A percentile compares a stretch with the other conserved stretches of the same genome.
These are phyloP conservation scores for Centrocercus urophasianus DNA, from an alignment of 2,113 vertebrate genomes.

Conservation along the genomic window DNA sequence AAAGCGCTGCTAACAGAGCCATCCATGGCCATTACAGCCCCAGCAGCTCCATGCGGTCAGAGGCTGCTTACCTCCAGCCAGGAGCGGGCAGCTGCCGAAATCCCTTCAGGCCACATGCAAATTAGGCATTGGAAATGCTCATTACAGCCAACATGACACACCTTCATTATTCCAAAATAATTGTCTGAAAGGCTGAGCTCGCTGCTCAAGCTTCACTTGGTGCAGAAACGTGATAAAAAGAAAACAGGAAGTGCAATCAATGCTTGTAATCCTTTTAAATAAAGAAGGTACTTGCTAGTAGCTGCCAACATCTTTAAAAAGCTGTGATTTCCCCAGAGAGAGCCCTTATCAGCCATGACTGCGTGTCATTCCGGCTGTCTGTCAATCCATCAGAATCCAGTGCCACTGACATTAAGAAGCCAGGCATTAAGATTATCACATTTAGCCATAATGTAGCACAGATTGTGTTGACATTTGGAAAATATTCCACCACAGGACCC, in stretches of 20 bases:
- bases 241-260: conserved; percentile 50
- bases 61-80: conserved; percentile 42
- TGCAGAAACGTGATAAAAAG: conserved; percentile 60
- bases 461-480: conserved; percentile 82
- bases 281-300: conserved; percentile 63
- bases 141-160: conserved; percentile 53
- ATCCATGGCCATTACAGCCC: background rate
- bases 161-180: conserved; percentile 61
- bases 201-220: conserved; percentile 20
- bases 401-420: conserved; percentile 78
- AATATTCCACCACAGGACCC: conserved; percentile 77
- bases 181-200: conserved; percentile 60
- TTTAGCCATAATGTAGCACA: conserved; percentile 76
- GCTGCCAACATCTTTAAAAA: conserved; percentile 58
- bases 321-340: conserved; percentile 69
- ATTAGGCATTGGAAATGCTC: conserved; percentile 59
- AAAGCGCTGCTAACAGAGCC: background rate
- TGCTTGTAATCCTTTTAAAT: conserved; percentile 68
- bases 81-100: conserved; percentile 28
- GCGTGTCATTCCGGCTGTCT: conserved; percentile 68
- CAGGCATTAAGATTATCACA: conserved; percentile 69
- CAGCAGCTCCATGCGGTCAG: background rate
- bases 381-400: conserved; percentile 68
- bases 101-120: conserved; percentile 2
- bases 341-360: conserved; percentile 49